These are phyloP conservation scores for Sphaeridia pumilis DNA, from an alignment of 2,888 invertebrate species.

Conservation along the genomic window DNA sequence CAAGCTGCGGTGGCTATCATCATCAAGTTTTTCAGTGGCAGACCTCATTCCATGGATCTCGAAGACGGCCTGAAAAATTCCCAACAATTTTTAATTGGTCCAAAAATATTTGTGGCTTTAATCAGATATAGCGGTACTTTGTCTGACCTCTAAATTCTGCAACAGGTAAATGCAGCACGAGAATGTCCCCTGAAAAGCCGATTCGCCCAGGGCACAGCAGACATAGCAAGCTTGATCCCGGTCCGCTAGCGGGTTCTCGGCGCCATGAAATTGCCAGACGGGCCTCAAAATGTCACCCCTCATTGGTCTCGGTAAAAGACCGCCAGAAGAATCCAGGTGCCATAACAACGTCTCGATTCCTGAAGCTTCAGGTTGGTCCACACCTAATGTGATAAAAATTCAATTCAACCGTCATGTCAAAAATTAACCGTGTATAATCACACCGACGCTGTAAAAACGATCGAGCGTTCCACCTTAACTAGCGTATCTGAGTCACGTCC, in stretches of 20 bases:
- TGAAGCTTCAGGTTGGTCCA: slow-evolving; percentile 31
- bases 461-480: too few relatives aligned
- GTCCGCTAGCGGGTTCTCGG: slow-evolving; percentile 34
- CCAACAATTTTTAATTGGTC: neutral
- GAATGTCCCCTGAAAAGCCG: slow-evolving; percentile 31
- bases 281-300: slow-evolving; percentile 30
- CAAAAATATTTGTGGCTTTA: neutral
- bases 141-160: slow-evolving; percentile 31
- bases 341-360: slow-evolving; percentile 31
- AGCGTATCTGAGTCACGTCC: too few relatives aligned
- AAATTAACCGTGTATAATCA: too few relatives aligned
- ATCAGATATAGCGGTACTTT: too few relatives aligned
- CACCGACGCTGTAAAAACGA: too few relatives aligned
- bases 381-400: slow-evolving; percentile 18
- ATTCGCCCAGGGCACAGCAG: slow-evolving; percentile 34
- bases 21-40: too few relatives aligned
- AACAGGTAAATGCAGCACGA: slow-evolving; percentile 28
- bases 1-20: neutral
- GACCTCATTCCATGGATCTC: slow-evolving; percentile 27
- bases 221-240: slow-evolving; percentile 34
- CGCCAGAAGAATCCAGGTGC: slow-evolving; percentile 34
- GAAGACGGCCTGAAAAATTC: slow-evolving; percentile 23
- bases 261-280: slow-evolving; percentile 34
- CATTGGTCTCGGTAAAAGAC: slow-evolving; percentile 29
- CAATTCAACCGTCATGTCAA: too few relatives aligned